Evolutionary conservation across 2,113 vertebrate species (phyloP), one percentile per base, ranked within the genome.

Genomic region (Connochaetes taurinus): DNA sequence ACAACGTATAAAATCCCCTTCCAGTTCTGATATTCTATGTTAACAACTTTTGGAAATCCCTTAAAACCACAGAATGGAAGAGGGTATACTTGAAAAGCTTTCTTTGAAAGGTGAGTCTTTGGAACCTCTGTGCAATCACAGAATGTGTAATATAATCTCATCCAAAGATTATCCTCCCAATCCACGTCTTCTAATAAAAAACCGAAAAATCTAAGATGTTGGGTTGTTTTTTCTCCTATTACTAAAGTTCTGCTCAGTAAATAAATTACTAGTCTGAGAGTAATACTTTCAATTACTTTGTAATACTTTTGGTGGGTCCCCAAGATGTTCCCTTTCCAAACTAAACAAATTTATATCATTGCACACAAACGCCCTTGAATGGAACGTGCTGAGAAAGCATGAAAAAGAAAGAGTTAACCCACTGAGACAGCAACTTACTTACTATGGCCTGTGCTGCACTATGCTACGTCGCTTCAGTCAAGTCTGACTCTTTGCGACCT

Each of bases 1-100:
- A 67, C 86, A 96, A 87, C 7, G 67, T 86, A 91, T 43, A 96
- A 91, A 97, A 81, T 92, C 83, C 84, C 89, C 87, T 91, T 91
- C 58, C 33, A 86, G 76, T 91, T 95, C 92, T 97, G 78, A 86
- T 92, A 95, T 7, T 97, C 53, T 81, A 47, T 85, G 36, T 87
- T 92, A 93, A 88, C n/a, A 78, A 90, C 27, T 55, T 67, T 57
- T 94, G 93, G 94, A 97, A 97, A 94, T 96, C 92, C 91, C 96
- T 94, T 85, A 86, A 97, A 97, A 97, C 94, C 88, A 87, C 86
- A 95, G 93, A 94, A 85, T 91, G 84, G 64, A 93, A 96, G 95
- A 88, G 31, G 17, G 17, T 90, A 36, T 19, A 89, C 55, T 83
- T 94, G 60, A 87, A 74, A 71, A 76, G 53, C 40, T 53, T 62